Evolutionary conservation across 2,888 invertebrate genomes (phyloP).

Genomic region (Pharmacophagus antenor): DNA sequence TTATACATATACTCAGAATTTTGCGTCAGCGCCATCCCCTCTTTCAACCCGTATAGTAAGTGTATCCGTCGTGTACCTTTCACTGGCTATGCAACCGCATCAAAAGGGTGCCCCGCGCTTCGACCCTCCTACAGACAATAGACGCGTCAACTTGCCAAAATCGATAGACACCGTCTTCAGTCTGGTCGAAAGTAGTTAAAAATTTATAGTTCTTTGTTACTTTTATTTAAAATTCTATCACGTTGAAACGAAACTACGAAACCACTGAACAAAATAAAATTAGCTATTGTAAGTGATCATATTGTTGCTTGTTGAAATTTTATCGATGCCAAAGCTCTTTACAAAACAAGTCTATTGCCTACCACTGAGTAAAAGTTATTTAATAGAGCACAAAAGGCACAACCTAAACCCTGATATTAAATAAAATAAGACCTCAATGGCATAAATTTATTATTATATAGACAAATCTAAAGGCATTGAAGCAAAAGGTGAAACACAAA

Average conservation of each 20-base stretch:
- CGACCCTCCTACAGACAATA: conserved; percentile 16
- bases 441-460: not conserved
- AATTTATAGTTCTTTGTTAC: conserved; percentile 1
- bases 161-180: conserved; percentile 2
- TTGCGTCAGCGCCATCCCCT: not conserved
- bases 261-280: too few species aligned
- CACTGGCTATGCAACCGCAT: conserved; percentile 17
- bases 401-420: too few species aligned
- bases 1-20: not conserved
- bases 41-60: not conserved
- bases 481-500: conserved; percentile 24
- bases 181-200: not conserved
- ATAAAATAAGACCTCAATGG: too few species aligned
- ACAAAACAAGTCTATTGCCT: too few species aligned
- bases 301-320: too few species aligned
- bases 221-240: not conserved
- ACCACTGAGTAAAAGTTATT: too few species aligned
- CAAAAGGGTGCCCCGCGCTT: conserved; percentile 12
- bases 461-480: conserved; percentile 20
- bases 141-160: conserved; percentile 10
- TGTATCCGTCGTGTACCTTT: conserved; percentile 6
- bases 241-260: too few species aligned
- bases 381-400: too few species aligned
- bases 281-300: too few species aligned
- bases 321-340: too few species aligned